phyloP scores from a whole-genome alignment of 2,797 vertebrate genomes.

The Acanthurus leucopareius region DNA sequence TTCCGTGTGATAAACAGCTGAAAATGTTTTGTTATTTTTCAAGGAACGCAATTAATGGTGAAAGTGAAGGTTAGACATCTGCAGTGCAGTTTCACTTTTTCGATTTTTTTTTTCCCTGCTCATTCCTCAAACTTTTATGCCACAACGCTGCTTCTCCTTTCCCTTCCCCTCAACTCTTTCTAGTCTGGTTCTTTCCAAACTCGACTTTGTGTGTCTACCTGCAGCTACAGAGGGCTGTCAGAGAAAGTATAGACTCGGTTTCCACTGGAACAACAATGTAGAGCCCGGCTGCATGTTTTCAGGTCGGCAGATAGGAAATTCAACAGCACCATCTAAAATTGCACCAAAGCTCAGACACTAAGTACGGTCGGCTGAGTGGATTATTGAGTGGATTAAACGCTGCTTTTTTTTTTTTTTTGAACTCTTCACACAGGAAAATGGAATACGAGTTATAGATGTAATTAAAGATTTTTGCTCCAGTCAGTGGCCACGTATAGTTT shows the following conservation, averaged over 20 bases:
- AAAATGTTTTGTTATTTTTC: conserved; percentile 20
- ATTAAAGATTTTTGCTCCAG: conserved; percentile 44
- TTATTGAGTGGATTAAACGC: conserved; percentile 50
- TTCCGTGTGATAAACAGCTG: not conserved
- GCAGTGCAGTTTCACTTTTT: conserved; percentile 25
- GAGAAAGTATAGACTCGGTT: conserved; percentile 35
- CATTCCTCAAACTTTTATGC: conserved; percentile 46
- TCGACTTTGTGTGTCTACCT: conserved; percentile 37
- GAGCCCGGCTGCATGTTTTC: conserved; percentile 46
- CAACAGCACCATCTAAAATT: conserved; percentile 49
- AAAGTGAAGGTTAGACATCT: conserved; percentile 26
- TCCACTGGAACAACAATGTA: conserved; percentile 50
- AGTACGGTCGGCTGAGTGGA: conserved; percentile 22
- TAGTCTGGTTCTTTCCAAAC: conserved; percentile 29
- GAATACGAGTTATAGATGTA: conserved; percentile 34
- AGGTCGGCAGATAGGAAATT: conserved; percentile 49
- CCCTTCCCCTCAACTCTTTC: conserved; percentile 12
- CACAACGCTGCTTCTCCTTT: conserved; percentile 1
- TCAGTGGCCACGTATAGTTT: conserved; percentile 18
- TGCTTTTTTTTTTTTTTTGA: not conserved
- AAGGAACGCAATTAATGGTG: conserved; percentile 11
- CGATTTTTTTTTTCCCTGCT: conserved; percentile 4
- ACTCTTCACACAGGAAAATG: conserved; percentile 15
- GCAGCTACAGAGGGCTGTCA: conserved; percentile 40
- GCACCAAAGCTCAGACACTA: conserved; percentile 30